phyloP scores from a whole-genome alignment of 2,888 invertebrate species.

The Drosophila birchii region DNA sequence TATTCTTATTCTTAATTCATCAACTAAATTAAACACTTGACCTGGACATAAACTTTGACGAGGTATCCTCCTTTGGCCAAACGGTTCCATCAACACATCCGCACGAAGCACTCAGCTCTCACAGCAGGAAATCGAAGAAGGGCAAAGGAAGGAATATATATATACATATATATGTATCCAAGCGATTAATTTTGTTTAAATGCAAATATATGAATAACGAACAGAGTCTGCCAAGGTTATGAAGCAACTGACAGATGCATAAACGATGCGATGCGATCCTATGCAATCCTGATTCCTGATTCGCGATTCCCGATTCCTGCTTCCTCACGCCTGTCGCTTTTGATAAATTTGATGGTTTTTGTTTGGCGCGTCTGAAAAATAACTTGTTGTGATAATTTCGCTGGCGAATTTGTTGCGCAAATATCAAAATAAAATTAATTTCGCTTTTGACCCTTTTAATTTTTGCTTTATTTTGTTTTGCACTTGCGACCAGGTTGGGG shows the following conservation, averaged over 20 bases:
- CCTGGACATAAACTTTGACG: too few relatives aligned
- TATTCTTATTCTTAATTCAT: not conserved
- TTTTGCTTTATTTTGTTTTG: conserved; percentile 1
- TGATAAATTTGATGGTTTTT: conserved; percentile 72
- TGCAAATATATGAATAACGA: conserved; percentile 64
- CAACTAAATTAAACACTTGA: conserved; percentile 1
- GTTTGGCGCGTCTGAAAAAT: conserved; percentile 58
- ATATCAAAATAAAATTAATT: conserved; percentile 81
- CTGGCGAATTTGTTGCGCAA: conserved; percentile 70
- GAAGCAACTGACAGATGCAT: conserved; percentile 66
- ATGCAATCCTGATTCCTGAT: conserved; percentile 4
- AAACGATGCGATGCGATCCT: conserved; percentile 3
- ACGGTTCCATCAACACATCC: conserved; percentile 23
- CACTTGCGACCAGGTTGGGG: conserved; percentile 34
- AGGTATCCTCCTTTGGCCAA: not conserved
- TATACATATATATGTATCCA: not conserved
- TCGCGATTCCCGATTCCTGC: conserved; percentile 14
- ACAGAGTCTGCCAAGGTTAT: conserved; percentile 63
- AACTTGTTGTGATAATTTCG: conserved; percentile 78
- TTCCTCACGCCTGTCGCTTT: conserved; percentile 74
- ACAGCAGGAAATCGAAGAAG: conserved; percentile 84
- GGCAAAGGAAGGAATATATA: conserved; percentile 34
- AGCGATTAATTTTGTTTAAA: conserved; percentile 82
- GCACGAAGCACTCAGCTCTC: conserved; percentile 33
- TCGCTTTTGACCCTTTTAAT: conserved; percentile 57